A percentile compares a stretch with the other conserved stretches of the same genome.
phyloP scores from a whole-genome alignment of 2,797 vertebrate genomes.

The Cyprinodon diabolis region DNA sequence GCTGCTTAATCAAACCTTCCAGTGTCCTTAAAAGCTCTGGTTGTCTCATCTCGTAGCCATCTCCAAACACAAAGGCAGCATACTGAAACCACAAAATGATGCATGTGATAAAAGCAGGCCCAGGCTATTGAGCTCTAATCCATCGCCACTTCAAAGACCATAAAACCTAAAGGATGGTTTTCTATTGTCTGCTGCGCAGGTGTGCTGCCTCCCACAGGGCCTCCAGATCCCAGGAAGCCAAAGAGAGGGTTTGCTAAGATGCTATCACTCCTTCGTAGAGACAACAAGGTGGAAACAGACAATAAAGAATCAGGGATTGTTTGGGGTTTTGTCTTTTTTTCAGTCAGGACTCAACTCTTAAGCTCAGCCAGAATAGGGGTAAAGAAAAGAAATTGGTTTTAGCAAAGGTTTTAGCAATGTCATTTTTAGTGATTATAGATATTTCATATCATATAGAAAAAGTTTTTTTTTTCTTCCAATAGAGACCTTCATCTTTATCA shows the following conservation, averaged over 20 bases:
- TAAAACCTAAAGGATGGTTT: constrained; percentile 57
- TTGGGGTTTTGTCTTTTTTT: constrained; percentile 20
- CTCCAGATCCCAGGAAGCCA: constrained; percentile 52
- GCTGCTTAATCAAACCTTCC: constrained; percentile 65
- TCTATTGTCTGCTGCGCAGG: constrained; percentile 78
- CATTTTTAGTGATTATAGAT: too few species aligned
- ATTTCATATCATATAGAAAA: too few species aligned
- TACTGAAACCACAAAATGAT: constrained; percentile 58
- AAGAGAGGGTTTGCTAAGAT: constrained; percentile 63
- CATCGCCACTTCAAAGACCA: constrained; percentile 79
- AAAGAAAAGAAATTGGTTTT: constrained; percentile 29
- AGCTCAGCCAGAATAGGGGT: constrained; percentile 36
- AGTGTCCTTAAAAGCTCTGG: constrained; percentile 55
- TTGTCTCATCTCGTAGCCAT: constrained; percentile 50
- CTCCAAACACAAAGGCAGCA: constrained; percentile 56
- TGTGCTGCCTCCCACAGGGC: constrained; percentile 69
- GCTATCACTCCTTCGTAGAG: constrained; percentile 70
- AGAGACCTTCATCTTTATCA: not conserved
- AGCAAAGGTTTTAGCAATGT: constrained; percentile 30
- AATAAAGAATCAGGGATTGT: constrained; percentile 49
- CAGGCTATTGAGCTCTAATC: constrained; percentile 63
- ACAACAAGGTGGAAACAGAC: constrained; percentile 58
- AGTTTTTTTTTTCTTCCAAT: not conserved
- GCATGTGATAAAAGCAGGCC: constrained; percentile 54
- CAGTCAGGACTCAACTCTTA: constrained; percentile 48